Base-by-base conservation (phyloP, 2,888 invertebrate genomes). In the Cataglyphis altisquamis region DNA sequence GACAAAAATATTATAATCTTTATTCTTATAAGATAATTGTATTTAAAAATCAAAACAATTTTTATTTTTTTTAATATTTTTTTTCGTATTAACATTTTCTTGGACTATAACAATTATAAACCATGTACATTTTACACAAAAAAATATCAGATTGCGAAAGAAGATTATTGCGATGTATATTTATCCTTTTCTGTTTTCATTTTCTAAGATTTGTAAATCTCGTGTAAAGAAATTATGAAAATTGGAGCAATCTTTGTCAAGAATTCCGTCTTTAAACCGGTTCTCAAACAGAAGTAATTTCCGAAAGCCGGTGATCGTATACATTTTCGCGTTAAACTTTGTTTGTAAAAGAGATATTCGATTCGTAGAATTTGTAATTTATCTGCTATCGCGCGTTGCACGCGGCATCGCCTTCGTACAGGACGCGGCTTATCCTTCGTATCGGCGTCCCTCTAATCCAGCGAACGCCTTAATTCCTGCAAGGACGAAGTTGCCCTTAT, bases 401-500 rank as follows among this genome's bases (percentile, higher is more conserved):
- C 78, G 78, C 78, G 60, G 78, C 68, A 60, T 45, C 57, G 57
- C 41, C 18, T 41, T 36, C 68, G 72, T 72, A 68, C 70, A 80
- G 70, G 78, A 60, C 78, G 70, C 70, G 60, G 41, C 78, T 80
- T 80, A 80, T 80, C 78, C 78, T 62, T 70, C 78, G 78, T 80
- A 80, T 80, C 70, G 78, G 70, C 74, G 73, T 74, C 81, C 81
- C 81, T 63, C 74, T 81, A 72, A 72, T 81, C 78, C 72, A 63
- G 57, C 68, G 72, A 83, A 45, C 73, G 86, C 87, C 78, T 80
- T 80, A 70, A 80, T 80, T 80, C 78, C 45, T 25, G 45, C 78
- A 67, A 80, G 52, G 55, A 62, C 78, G 70, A 80, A 80, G 45
- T 80, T 70, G 70, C 60, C 83, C 89, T 89, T 90, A 92, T 93